These are phyloP conservation scores for Heliconius sara DNA, from an alignment of 2,888 invertebrate genomes.

Conservation along the genomic window DNA sequence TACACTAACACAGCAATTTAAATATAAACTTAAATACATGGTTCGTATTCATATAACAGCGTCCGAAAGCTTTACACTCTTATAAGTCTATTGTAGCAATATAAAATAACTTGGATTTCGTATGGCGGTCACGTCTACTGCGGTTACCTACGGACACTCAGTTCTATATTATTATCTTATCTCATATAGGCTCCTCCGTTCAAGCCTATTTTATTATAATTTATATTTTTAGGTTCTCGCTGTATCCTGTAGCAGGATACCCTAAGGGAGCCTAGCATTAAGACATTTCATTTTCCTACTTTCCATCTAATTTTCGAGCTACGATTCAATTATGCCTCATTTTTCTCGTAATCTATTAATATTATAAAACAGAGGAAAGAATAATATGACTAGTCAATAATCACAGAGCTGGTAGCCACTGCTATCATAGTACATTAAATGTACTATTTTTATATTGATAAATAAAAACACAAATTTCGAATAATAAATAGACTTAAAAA, in stretches of 20 bases:
- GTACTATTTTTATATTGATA: no score
- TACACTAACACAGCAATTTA: not conserved
- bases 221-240: not conserved
- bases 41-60: not conserved
- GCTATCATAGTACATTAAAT: no score
- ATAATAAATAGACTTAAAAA: not conserved
- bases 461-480: no score
- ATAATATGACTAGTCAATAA: no score
- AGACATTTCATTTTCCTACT: not conserved
- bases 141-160: conserved; percentile 52
- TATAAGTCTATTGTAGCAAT: conserved; percentile 30
- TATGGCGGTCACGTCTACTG: conserved; percentile 49
- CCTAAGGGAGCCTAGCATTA: not conserved
- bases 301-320: not conserved
- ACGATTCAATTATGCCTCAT: no score
- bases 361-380: no score
- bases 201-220: not conserved
- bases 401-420: no score
- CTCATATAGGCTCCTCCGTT: conserved; percentile 51
- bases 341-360: no score
- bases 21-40: not conserved
- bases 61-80: conserved; percentile 19
- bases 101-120: conserved; percentile 41
- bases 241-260: not conserved
- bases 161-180: conserved; percentile 60